Evolutionary conservation across 2,113 vertebrate genomes (phyloP), one percentile per base, ranked within the genome.

Genomic region (Mesocricetus auratus): DNA sequence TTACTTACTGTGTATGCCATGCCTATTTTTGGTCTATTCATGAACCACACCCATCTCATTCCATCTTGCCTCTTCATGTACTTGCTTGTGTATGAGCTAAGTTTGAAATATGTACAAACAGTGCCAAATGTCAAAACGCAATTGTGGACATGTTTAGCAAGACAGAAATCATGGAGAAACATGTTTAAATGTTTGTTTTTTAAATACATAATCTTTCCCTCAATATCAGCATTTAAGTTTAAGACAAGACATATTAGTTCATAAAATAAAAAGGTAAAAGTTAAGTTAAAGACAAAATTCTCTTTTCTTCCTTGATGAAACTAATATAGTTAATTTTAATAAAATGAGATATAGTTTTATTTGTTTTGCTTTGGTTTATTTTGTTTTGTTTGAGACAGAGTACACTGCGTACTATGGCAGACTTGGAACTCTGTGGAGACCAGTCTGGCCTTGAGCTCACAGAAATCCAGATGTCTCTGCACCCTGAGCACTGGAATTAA

Each of bases 31-130:
- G 50, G 45, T 94, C 94, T 97, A 92, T 96, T 98, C 96, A 71
- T 95, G 53, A 95, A 47, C 94, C 96, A 89, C 97, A 94, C 64
- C 96, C 96, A 78, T 97, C 96, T 97, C 90, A 97, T 95, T 96
- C 97, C 94, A 96, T 97, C 92, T 97, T 98, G 16, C 89, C 96
- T 96, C 60, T 95, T 90, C 71, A 81, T 69, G 93, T 56, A n/a
- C 96, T 96, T 96, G 74, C 88, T 97, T 96, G 21, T 68, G 33
- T 87, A 78, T 88, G 29, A 86, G 66, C 96, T 96, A 88, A 88
- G 86, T 74, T 79, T 90, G 39, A 96, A 89, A 50, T 33, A 92
- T 92, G 87, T 73, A 53, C 53, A 42, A 75, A 77, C 58, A 92
- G 90, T 64, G 45, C 79, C 36, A 56, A 87, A 60, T 53, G 97